Base-by-base conservation (phyloP, 1,140 invertebrate genomes). In the Drosophila ohnishii region DNA sequence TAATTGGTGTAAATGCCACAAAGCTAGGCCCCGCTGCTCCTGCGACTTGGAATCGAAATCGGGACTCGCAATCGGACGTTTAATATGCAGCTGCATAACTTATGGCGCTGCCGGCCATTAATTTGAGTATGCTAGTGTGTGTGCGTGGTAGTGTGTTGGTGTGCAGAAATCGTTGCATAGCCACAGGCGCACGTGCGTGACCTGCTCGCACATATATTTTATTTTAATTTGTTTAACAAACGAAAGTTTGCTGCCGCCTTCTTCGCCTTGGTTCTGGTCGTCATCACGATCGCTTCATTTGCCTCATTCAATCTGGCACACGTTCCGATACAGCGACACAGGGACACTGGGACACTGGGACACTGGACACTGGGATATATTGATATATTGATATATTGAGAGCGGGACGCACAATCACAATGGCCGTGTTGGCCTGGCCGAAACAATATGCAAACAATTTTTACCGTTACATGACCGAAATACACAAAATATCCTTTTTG, bases 361-460 rank as follows among this genome's bases (percentile, higher is more conserved):
- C 19, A 11, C 19, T 22, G 47, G 14, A n/a, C 45, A 28, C 25
- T 0, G 16, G 30, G 11, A 30, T 28, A 16, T 60, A 63, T 42
- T 39, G 19, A 30, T 28, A 16, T 60, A 63, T 42, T 39, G 19
- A n/a, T 61, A 32, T 63, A 59, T 51, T n/a, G 59, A 16, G 42
- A 72, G 35, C 22, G 25, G 32, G 45, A 62, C 30, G 39, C 42
- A 81, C 65, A 85, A 86, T 82, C 82, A 86, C 83, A 85, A 85
- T 85, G 83, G 44, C 55, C 67, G 40, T 69, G 64, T 34, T 47
- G 63, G 75, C 67, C 59, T 16, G 71, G 42, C 66, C 83, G 78
- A 87, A 88, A 87, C 83, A 87, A 88, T 88, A 87, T 88, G 83
- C 84, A 87, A 87, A 87, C 83, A 87, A 87, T 87, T 87, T 83